phyloP scores from a whole-genome alignment of 2,797 vertebrate species.

The Rhincodon typus region DNA sequence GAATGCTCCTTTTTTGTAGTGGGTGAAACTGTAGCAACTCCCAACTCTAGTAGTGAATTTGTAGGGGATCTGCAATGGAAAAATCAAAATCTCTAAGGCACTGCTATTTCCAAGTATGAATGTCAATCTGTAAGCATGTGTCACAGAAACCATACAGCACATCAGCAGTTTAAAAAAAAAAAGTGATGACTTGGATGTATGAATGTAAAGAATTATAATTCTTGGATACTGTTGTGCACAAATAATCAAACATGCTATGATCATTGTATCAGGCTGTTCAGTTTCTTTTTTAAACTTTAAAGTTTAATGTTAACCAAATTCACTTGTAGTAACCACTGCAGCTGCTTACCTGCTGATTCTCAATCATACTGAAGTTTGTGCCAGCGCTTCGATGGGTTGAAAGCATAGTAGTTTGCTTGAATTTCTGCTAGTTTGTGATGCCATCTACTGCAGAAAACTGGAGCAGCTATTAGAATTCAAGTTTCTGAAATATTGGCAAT shows the following conservation, averaged over 20 bases:
- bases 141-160: not conserved
- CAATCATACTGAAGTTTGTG: not conserved
- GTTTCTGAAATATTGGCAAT: not conserved
- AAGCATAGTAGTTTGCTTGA: not conserved
- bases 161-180: not conserved
- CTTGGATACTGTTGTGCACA: not conserved
- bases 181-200: not conserved
- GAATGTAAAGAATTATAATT: not conserved
- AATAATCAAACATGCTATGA: not conserved
- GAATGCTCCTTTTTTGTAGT: not conserved
- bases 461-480: not conserved
- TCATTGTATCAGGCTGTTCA: not conserved
- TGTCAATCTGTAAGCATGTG: not conserved
- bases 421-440: not conserved
- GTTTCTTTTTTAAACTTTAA: no score
- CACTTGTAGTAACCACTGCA: no score
- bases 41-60: not conserved
- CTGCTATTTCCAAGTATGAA: not conserved
- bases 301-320: not conserved
- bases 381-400: not conserved
- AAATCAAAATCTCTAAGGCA: not conserved
- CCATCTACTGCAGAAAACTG: not conserved
- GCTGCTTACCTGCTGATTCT: not conserved
- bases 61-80: not conserved
- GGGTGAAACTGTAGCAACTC: not conserved